Conservation (phyloP, 2,113 vertebrate genomes). For the Acanthochromis polyacanthus region DNA sequence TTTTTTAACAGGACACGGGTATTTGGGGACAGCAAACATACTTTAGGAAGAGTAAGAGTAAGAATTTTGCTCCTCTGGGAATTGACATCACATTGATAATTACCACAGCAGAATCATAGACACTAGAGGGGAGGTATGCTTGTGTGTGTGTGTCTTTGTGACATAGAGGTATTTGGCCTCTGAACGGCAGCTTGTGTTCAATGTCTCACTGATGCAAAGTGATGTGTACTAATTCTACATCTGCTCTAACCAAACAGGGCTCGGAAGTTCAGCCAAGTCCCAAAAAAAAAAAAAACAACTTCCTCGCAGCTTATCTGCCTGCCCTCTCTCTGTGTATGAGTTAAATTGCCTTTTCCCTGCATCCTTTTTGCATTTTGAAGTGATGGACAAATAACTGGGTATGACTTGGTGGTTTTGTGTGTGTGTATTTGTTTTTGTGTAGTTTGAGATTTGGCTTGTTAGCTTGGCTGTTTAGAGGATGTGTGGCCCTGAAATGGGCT, state of each 20-base stretch:
- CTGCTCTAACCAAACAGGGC: conserved; percentile 79
- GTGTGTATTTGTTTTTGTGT: conserved; percentile 34
- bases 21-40: conserved; percentile 11
- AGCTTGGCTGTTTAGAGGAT: conserved; percentile 68
- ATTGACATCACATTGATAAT: conserved; percentile 70
- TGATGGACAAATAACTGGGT: conserved; percentile 65
- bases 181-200: conserved; percentile 73
- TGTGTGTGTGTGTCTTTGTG: conserved; percentile 58
- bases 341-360: conserved; percentile 36
- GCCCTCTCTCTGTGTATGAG: conserved; percentile 28
- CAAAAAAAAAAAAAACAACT: conserved; percentile 50
- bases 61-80: conserved; percentile 44
- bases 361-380: conserved; percentile 55
- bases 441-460: conserved; percentile 62
- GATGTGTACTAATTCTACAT: conserved; percentile 84
- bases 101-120: conserved; percentile 53
- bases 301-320: conserved; percentile 54
- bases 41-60: conserved; percentile 13
- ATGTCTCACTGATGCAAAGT: conserved; percentile 80
- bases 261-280: conserved; percentile 76
- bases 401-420: conserved; percentile 56
- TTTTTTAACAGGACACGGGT: conserved; percentile 6
- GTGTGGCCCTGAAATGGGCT: conserved; percentile 70
- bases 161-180: conserved; percentile 67
- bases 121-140: conserved; percentile 49